phyloP scores from a whole-genome alignment of 2,888 invertebrate genomes.

The Lepidocyrtoides sp. region DNA sequence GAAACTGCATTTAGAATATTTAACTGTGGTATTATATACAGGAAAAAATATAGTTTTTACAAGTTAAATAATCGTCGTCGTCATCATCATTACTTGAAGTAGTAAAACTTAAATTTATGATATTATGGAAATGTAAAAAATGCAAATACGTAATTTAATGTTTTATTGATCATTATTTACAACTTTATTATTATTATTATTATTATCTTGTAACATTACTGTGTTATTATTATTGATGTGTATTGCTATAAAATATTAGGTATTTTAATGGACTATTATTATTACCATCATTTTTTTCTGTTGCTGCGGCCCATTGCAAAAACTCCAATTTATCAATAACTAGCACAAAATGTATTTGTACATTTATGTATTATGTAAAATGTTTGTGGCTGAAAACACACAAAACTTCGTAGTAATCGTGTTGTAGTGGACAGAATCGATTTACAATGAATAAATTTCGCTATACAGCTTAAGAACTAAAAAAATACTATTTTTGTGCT shows the following conservation, averaged over 20 bases:
- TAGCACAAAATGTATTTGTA: background rate
- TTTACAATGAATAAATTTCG: constrained; percentile 16
- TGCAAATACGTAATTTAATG: background rate
- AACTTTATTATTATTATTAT: background rate
- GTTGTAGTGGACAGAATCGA: constrained; percentile 19
- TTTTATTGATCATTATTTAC: background rate
- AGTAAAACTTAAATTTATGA: background rate
- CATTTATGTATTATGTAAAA: background rate
- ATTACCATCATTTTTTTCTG: background rate
- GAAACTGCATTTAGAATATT: constrained; percentile 6
- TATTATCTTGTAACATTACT: background rate
- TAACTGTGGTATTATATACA: constrained; percentile 27
- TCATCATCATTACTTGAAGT: background rate
- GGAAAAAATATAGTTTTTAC: constrained; percentile 22
- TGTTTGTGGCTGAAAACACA: background rate
- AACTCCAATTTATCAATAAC: background rate
- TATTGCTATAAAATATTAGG: background rate
- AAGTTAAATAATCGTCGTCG: too few relatives aligned
- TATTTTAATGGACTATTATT: background rate
- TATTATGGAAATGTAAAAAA: background rate
- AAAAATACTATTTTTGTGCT: background rate
- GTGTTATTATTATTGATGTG: background rate
- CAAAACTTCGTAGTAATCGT: constrained; percentile 14
- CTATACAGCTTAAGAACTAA: background rate
- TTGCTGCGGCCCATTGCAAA: background rate